Conservation (phyloP, 2,888 invertebrate species). For the Ormyrus pomaceus region DNA sequence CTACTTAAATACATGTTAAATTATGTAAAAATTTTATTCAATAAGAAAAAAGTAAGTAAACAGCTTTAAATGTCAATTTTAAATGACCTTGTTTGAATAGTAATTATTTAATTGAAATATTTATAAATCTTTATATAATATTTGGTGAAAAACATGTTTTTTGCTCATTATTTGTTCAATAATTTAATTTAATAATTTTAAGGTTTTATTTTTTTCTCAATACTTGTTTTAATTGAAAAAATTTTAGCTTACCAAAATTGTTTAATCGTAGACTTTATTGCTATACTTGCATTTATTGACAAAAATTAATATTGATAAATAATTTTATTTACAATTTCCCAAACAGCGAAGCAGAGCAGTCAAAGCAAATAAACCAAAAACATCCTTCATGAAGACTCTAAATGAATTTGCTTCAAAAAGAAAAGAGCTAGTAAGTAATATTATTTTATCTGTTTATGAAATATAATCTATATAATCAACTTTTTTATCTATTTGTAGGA, state of each 20-base stretch:
- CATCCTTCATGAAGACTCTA: conserved; percentile 39
- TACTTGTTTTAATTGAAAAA: not conserved
- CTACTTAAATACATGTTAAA: not conserved
- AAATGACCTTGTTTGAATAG: too few species aligned
- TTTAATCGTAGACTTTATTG: not conserved
- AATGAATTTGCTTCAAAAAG: conserved; percentile 42
- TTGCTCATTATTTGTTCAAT: not conserved
- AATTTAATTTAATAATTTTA: not conserved
- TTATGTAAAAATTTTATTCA: not conserved
- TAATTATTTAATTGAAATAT: too few species aligned
- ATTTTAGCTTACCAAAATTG: not conserved
- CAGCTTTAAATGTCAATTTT: too few species aligned
- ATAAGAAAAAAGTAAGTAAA: not conserved
- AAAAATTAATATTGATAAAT: conserved; percentile 4
- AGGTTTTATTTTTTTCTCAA: not conserved
- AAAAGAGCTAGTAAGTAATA: conserved; percentile 39
- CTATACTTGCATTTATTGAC: not conserved
- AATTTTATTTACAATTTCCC: not conserved
- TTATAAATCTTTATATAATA: too few species aligned
- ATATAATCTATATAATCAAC: conserved; percentile 3
- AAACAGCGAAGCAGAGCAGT: conserved; percentile 29
- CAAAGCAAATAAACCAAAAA: conserved; percentile 13
- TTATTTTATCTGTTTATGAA: not conserved
- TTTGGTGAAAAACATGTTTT: too few species aligned
- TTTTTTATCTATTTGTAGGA: conserved; percentile 28